These are phyloP conservation scores for Melanotaenia trifasciata DNA, from an alignment of 2,797 vertebrate genomes.

Conservation along the genomic window DNA sequence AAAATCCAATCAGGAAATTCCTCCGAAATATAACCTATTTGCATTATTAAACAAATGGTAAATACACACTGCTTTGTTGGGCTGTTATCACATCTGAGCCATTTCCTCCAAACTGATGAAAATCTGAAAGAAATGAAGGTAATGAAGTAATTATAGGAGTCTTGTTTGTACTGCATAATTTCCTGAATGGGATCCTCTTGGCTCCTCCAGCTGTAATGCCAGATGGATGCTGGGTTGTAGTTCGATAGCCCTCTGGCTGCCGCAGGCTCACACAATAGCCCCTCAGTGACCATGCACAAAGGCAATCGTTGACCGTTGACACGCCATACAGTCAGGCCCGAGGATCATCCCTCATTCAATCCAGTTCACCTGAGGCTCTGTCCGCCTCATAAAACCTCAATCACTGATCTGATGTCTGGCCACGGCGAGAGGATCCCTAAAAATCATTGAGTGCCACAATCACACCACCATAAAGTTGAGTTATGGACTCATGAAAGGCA, in stretches of 20 bases:
- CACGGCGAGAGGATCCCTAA: conserved; percentile 15
- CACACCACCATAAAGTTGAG: conserved; percentile 72
- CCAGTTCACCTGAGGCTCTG: conserved; percentile 72
- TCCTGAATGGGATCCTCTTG: conserved; percentile 34
- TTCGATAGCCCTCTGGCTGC: conserved; percentile 68
- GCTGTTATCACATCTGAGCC: conserved; percentile 34
- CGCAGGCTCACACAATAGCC: conserved; percentile 54
- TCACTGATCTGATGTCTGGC: conserved; percentile 53
- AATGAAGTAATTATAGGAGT: conserved; percentile 57
- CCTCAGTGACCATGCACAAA: conserved; percentile 69
- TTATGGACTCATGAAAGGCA: conserved; percentile 72
- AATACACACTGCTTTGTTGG: conserved; percentile 35
- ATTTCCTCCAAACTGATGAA: conserved; percentile 48
- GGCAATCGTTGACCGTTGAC: conserved; percentile 65
- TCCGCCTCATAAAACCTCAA: conserved; percentile 70
- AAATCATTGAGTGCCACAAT: conserved; percentile 64
- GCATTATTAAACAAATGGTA: conserved; percentile 50
- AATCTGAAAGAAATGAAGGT: conserved; percentile 48
- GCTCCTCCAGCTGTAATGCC: conserved; percentile 79
- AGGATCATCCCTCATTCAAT: conserved; percentile 53
- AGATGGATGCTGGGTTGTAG: conserved; percentile 77
- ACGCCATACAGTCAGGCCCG: conserved; percentile 55
- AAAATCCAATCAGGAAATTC: conserved; percentile 57
- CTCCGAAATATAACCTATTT: conserved; percentile 54
- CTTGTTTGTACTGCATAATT: conserved; percentile 60